Percentiles rank a stretch among this genome's conserved stretches.
These are phyloP conservation scores for Cephus sareptanus DNA, from an alignment of 2,888 invertebrate genomes.

Conservation along the genomic window DNA sequence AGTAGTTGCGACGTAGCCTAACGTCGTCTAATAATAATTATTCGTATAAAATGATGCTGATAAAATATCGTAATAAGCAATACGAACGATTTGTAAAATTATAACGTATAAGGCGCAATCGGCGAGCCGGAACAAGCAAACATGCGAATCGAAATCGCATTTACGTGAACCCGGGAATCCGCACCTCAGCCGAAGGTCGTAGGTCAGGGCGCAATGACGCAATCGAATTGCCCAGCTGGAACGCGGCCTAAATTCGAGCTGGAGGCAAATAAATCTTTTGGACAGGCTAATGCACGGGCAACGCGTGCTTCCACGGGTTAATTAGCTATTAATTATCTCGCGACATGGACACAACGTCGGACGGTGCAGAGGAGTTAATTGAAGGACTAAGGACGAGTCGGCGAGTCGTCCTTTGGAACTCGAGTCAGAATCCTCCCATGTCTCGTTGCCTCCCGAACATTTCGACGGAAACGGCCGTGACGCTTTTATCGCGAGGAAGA, in stretches of 20 bases:
- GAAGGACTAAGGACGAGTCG: slow-evolving; percentile 29
- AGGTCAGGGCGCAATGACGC: too few relatives aligned
- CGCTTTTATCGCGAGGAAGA: too few relatives aligned
- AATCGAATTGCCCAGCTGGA: too few relatives aligned
- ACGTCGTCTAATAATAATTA: background rate
- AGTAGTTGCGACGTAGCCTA: background rate
- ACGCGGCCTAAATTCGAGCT: too few relatives aligned
- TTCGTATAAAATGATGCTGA: background rate
- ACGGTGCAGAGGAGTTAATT: slow-evolving; percentile 31
- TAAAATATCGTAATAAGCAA: background rate
- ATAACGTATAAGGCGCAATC: too few relatives aligned
- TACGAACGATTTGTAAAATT: too few relatives aligned
- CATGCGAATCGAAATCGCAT: too few relatives aligned
- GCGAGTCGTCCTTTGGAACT: background rate
- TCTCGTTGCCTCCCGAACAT: too few relatives aligned
- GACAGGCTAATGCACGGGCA: slow-evolving; percentile 19
- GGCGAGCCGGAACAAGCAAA: too few relatives aligned
- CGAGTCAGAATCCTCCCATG: slow-evolving; percentile 7
- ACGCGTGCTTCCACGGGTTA: slow-evolving; percentile 29
- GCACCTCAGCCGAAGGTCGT: too few relatives aligned
- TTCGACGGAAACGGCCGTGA: too few relatives aligned
- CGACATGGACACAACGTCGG: slow-evolving; percentile 22
- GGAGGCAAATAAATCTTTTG: slow-evolving; percentile 26
- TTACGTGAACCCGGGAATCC: too few relatives aligned
- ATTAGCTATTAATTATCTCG: slow-evolving; percentile 42